Conservation (phyloP, 2,113 vertebrate genomes). For the Scolopax mira region DNA sequence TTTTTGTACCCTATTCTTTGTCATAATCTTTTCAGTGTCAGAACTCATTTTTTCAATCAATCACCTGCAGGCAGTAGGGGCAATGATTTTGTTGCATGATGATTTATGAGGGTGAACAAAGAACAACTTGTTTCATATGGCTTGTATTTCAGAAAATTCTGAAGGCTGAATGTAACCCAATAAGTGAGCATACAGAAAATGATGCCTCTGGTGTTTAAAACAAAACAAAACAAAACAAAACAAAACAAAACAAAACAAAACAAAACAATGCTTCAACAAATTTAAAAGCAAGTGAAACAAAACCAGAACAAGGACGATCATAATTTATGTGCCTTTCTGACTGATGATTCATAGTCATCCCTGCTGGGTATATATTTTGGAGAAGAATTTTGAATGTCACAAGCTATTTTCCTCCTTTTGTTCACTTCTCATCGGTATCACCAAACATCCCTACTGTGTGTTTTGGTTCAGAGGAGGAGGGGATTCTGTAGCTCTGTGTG, state of each 20-base stretch:
- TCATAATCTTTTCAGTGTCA: not conserved
- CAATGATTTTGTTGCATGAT: not conserved
- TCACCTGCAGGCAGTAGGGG: not conserved
- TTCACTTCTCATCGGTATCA: conserved; percentile 38
- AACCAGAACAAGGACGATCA: not conserved
- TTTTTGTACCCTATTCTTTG: not conserved
- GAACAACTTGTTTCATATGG: not conserved
- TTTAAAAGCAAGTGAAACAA: not conserved
- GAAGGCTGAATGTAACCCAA: not conserved
- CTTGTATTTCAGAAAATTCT: not conserved
- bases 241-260: not conserved
- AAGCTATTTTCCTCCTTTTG: conserved; percentile 31
- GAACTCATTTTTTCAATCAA: not conserved
- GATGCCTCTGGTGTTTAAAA: not conserved
- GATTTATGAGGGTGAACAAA: not conserved
- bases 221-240: not conserved
- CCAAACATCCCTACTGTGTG: not conserved
- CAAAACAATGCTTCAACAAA: not conserved
- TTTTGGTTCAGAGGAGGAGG: conserved; percentile 7
- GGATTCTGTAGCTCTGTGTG: not conserved
- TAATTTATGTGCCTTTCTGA: not conserved
- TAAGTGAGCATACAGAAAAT: not conserved
- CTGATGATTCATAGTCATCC: not conserved
- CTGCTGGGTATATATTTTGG: conserved; percentile 39
- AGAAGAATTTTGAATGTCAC: conserved; percentile 34